These are phyloP conservation scores for Bradypus variegatus DNA, from an alignment of 2,797 vertebrate genomes.

Conservation along the genomic window DNA sequence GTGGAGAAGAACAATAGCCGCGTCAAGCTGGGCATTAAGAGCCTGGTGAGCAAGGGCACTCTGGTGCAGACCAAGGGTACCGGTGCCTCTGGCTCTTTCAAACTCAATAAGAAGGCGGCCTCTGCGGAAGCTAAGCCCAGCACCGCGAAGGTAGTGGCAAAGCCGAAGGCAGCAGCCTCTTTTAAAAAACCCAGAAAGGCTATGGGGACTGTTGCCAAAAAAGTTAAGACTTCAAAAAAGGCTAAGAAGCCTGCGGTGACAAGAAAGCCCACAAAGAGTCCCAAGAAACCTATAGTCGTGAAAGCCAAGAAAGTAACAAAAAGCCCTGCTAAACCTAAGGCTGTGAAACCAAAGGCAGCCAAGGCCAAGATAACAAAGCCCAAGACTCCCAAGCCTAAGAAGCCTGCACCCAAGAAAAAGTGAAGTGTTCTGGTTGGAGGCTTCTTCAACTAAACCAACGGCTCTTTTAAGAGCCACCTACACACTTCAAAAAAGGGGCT, in stretches of 20 bases:
- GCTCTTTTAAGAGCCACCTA: slow-evolving; percentile 75
- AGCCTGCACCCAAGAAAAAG: neutral
- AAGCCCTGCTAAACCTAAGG: neutral
- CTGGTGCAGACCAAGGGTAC: slow-evolving; percentile 78
- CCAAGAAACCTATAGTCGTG: slow-evolving; percentile 59
- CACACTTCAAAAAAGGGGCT: neutral
- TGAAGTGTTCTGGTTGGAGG: neutral
- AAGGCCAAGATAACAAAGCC: slow-evolving; percentile 54
- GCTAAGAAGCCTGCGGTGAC: slow-evolving; percentile 57
- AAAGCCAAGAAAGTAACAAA: slow-evolving; percentile 49
- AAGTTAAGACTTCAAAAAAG: slow-evolving; percentile 74
- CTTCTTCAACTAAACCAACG: slow-evolving; percentile 50
- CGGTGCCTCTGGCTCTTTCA: slow-evolving; percentile 78
- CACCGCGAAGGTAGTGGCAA: neutral
- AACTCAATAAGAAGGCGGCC: slow-evolving; percentile 66
- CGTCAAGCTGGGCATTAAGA: slow-evolving; percentile 62
- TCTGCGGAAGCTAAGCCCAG: slow-evolving; percentile 53
- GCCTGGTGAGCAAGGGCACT: slow-evolving; percentile 63
- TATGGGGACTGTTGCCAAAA: slow-evolving; percentile 67
- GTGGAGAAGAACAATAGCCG: slow-evolving; percentile 72
- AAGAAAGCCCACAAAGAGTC: slow-evolving; percentile 17
- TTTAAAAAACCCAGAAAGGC: slow-evolving; percentile 63
- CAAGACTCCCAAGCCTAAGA: slow-evolving; percentile 48
- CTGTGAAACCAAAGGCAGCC: neutral
- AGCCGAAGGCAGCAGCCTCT: neutral